Base-by-base conservation (phyloP, 2,797 vertebrate genomes). In the Rallus crepitans region DNA sequence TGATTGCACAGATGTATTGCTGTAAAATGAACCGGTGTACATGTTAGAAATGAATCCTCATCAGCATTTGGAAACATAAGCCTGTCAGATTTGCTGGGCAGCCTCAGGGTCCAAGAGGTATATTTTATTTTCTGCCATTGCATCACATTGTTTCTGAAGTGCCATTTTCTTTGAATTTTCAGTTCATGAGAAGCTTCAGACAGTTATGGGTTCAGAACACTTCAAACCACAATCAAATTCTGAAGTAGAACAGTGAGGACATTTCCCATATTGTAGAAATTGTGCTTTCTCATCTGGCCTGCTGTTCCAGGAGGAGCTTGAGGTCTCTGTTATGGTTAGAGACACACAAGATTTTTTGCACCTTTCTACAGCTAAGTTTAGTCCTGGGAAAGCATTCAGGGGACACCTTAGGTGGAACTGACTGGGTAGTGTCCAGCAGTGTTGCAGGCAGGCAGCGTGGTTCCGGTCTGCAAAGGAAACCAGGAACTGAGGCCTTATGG, bases 381-480 rank as follows among this genome's bases (percentile, higher is more conserved):
- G 15, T 2, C 56, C 75, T 9, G n/a, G 19, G 42, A 52, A 80
- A 11, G 9, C 55, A 63, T 48, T 4, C 37, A 39, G 60, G 16
- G 6, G 8, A 61, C 12, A 21, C 0, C 28, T 53, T 31, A 75
- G 50, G 27, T 55, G 45, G 42, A 80, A 68, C 69, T 78, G 42
- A 73, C 25, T 7, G 3, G 28, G 28, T 35, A 68, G 20, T 33
- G 28, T 45, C 56, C 25, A 50, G 23, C 47, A 47, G 42, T 45
- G 42, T 45, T 45, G 42, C 42, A 19, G 42, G 42, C 42, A 45
- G 42, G 16, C 42, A 45, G 42, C 4, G 47, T 52, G 48, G 63
- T n/a, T 92, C 92, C 50, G 24, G 39, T 89, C 60, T 82, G 87
- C 77, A 83, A 68, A 87, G 20, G 30, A 79, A 84, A 89, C 73